Conservation (phyloP, 2,888 invertebrate species). For the Lycia hirtaria region DNA sequence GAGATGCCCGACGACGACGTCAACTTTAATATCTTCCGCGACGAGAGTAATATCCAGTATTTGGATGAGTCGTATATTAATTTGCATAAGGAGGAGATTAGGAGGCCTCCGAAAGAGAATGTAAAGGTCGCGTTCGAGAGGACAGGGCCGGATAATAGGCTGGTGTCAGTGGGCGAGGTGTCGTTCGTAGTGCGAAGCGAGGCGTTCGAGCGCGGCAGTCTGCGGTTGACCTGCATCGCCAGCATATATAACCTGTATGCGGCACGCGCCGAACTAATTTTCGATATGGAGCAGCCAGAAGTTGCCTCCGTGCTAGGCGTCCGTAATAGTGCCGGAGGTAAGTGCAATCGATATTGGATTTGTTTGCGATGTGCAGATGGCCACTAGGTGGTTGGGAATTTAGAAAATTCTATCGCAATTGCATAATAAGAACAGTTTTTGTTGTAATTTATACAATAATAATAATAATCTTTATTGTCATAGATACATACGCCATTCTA, state of each 20-base stretch:
- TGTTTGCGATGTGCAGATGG: slow-evolving; percentile 14
- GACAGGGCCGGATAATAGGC: slow-evolving; percentile 73
- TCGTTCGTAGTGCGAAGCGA: slow-evolving; percentile 87
- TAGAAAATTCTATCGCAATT: slow-evolving; percentile 12
- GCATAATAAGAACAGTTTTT: neutral
- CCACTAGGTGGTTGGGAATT: neutral
- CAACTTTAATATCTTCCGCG: slow-evolving; percentile 76
- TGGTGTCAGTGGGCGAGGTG: slow-evolving; percentile 78
- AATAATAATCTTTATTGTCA: too few species aligned
- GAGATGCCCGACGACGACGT: slow-evolving; percentile 72
- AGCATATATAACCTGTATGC: slow-evolving; percentile 89
- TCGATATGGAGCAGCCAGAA: slow-evolving; percentile 91
- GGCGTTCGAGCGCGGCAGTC: slow-evolving; percentile 87
- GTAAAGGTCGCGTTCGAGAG: slow-evolving; percentile 69
- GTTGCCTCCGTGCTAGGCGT: slow-evolving; percentile 91
- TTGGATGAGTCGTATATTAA: slow-evolving; percentile 79
- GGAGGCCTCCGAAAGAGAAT: slow-evolving; percentile 72
- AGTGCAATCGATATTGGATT: slow-evolving; percentile 58
- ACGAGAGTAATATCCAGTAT: slow-evolving; percentile 77
- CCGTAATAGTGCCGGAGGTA: slow-evolving; percentile 86
- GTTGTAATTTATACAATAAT: neutral
- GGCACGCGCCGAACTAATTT: slow-evolving; percentile 85
- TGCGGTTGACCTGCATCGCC: slow-evolving; percentile 88
- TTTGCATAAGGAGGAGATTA: slow-evolving; percentile 78
- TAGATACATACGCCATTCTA: too few species aligned